Base-by-base conservation (phyloP, 2,888 invertebrate genomes). In the Apocheima hispidaria region DNA sequence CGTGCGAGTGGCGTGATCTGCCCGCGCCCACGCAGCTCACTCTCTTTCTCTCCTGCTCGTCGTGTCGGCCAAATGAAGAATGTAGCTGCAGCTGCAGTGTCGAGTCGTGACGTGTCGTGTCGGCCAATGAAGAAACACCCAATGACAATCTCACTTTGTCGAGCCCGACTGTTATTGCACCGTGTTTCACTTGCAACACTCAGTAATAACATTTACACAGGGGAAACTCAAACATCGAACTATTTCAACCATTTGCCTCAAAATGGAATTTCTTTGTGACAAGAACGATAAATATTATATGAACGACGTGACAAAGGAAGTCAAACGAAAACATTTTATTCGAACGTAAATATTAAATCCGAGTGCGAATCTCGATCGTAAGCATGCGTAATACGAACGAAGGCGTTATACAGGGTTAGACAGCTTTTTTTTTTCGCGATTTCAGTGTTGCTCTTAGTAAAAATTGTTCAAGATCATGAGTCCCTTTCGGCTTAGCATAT, bases 221-320 rank as follows among this genome's bases (percentile, higher is more conserved):
- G 90, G 88, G 89, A 91, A 90, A 90, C 90, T 87, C 90, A 86
- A 88, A 90, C 86, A 84, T 90, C 90, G 86, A 90, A 91, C 88
- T 90, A 88, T 89, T 90, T 88, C 88, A 84, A 82, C n/a, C 85
- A 79, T 89, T 89, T 87, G 82, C 81, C 84, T 88, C 81, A 86
- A 88, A 87, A 90, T 88, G 83, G 87, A 88, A 88, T 89, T 89
- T 89, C 87, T 88, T 89, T 90, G 87, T 88, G 81, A 82, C 83
- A 79, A 72, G 79, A 81, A 84, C 85, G 82, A 88, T 90, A 87
- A 88, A 89, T 91, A 88, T 88, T 89, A 81, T 79, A 87, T 83
- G 84, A 88, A 84, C 80, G 82, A 83, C 79, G 84, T 83, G 84
- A 86, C 87, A 87, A 88, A 88, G 85, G 26, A 84, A 82, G 77